Conservation (phyloP, 2,888 invertebrate genomes). For the Eupithecia centaureata region DNA sequence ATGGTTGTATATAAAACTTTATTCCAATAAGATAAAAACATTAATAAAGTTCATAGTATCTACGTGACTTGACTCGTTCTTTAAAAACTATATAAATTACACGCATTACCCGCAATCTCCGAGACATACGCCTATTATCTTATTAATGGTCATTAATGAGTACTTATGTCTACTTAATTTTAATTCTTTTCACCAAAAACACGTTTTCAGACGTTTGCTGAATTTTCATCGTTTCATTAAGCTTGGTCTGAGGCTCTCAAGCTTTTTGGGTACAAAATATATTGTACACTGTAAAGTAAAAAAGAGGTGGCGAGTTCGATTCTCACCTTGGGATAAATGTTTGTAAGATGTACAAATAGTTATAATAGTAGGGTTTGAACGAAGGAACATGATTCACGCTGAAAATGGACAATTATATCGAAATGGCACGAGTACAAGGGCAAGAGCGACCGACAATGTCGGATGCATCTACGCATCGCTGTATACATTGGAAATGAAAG, state of each 20-base stretch:
- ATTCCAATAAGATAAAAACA: too few relatives aligned
- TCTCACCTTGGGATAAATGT: not conserved
- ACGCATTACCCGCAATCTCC: not conserved
- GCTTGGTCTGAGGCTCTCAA: constrained; percentile 16
- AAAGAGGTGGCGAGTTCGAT: too few relatives aligned
- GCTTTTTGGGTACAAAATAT: not conserved
- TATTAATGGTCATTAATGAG: constrained; percentile 21
- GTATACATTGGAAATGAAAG: too few relatives aligned
- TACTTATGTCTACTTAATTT: constrained; percentile 21
- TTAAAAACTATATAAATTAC: not conserved
- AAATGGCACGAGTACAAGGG: too few relatives aligned
- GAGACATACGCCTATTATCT: constrained; percentile 9
- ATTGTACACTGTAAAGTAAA: not conserved
- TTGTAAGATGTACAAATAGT: not conserved
- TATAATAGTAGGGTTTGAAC: too few relatives aligned
- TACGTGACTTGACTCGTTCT: not conserved
- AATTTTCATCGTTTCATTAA: constrained; percentile 42
- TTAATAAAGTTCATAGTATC: not conserved
- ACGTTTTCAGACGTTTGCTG: constrained; percentile 30
- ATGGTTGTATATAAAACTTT: too few relatives aligned
- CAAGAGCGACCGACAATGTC: too few relatives aligned
- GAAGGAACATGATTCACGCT: too few relatives aligned
- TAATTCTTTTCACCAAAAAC: constrained; percentile 29
- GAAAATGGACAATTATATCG: too few relatives aligned
- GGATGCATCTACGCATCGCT: too few relatives aligned